Evolutionary conservation across 2,797 vertebrate species (phyloP).

Genomic region (Arremon brunneinucha): DNA sequence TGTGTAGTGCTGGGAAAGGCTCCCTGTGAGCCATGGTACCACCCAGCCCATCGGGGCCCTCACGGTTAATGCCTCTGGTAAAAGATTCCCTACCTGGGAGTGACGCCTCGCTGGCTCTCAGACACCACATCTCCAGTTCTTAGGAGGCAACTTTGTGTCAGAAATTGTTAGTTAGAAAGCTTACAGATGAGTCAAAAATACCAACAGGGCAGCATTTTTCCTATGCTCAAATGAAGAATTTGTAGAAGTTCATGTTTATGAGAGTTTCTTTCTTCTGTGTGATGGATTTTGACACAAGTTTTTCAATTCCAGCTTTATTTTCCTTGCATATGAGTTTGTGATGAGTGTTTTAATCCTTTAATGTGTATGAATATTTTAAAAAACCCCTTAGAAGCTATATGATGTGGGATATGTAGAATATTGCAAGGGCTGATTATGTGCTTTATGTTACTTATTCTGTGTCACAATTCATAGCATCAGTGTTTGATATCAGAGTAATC

Average conservation of each 20-base stretch:
- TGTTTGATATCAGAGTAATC: not conserved
- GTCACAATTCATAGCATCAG: not conserved
- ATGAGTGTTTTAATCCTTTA: not conserved
- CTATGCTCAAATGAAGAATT: not conserved
- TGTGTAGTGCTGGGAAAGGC: not conserved
- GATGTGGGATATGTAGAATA: not conserved
- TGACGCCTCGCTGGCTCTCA: fast-evolving
- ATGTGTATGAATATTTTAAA: not conserved
- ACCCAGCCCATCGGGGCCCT: not conserved
- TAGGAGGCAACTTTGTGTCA: not conserved
- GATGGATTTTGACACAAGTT: not conserved
- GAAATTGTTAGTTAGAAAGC: not conserved
- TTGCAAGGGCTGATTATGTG: not conserved
- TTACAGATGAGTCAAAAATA: not conserved
- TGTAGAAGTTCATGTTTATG: not conserved
- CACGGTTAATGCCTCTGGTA: too few relatives aligned
- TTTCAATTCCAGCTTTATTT: not conserved
- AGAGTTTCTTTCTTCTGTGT: not conserved
- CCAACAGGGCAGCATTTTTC: not conserved
- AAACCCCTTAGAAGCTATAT: not conserved
- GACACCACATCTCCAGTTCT: not conserved
- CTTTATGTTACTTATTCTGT: not conserved
- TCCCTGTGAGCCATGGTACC: fast-evolving
- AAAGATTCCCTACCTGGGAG: not conserved
- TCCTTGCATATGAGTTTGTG: not conserved